These are phyloP conservation scores for Apodemia duryi DNA, from an alignment of 2,888 invertebrate genomes.

Conservation along the genomic window DNA sequence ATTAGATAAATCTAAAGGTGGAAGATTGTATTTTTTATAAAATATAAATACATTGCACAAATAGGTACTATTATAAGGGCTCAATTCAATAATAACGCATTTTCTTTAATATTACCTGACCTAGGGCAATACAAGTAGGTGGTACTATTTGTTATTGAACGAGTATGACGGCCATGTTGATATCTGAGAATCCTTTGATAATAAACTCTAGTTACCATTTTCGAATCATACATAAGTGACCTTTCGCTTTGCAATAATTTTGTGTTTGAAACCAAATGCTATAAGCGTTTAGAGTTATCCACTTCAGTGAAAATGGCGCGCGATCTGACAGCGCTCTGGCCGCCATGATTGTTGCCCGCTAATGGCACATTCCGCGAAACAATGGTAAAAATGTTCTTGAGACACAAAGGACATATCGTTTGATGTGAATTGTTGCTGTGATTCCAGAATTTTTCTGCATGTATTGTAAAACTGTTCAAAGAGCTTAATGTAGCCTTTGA, in stretches of 20 bases:
- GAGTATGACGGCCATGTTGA: neutral
- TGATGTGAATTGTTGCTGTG: conserved; percentile 60
- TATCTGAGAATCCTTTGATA: neutral
- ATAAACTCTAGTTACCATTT: conserved; percentile 5
- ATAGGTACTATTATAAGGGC: too few species aligned
- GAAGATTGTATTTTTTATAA: too few species aligned
- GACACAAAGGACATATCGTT: conserved; percentile 65
- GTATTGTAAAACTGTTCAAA: conserved; percentile 30
- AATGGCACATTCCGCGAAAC: conserved; percentile 64
- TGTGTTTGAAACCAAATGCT: conserved; percentile 22
- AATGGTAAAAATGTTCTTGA: conserved; percentile 59
- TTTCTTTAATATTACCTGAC: too few species aligned
- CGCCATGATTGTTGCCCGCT: conserved; percentile 64
- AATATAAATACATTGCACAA: too few species aligned
- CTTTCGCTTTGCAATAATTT: conserved; percentile 23
- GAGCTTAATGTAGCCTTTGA: conserved; percentile 34
- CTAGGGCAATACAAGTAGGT: too few species aligned
- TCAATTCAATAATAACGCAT: too few species aligned
- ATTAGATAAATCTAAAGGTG: too few species aligned
- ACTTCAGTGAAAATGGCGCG: conserved; percentile 57
- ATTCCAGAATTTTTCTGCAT: conserved; percentile 36
- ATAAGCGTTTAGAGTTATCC: conserved; percentile 34
- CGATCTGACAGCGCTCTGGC: conserved; percentile 61
- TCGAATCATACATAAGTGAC: conserved; percentile 20
- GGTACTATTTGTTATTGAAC: too few species aligned